Conservation (phyloP, 2,113 vertebrate genomes). For the Perca fluviatilis region DNA sequence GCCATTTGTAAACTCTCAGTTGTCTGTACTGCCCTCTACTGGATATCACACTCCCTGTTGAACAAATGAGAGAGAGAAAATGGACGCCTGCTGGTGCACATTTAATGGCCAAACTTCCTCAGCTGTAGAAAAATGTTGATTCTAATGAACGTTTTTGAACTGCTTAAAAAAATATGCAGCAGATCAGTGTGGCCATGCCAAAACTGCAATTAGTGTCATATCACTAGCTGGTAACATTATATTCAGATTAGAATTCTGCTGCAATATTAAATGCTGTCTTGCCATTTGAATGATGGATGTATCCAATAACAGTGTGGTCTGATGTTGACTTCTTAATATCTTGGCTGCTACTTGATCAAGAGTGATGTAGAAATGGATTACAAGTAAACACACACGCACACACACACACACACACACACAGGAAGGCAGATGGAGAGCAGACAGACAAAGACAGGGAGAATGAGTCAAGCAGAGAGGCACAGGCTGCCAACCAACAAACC, state of each 20-base stretch:
- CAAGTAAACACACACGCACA: conserved; percentile 34
- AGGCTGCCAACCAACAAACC: conserved; percentile 35
- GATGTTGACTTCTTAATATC: conserved; percentile 38
- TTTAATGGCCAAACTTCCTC: conserved; percentile 21
- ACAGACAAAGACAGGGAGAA: conserved; percentile 24
- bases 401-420: conserved; percentile 8
- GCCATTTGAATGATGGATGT: conserved; percentile 39
- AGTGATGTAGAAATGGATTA: conserved; percentile 36
- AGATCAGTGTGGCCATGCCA: background rate
- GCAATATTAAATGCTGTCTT: conserved; percentile 11
- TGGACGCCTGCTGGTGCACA: conserved; percentile 46
- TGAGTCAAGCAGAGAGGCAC: conserved; percentile 20
- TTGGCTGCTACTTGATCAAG: conserved; percentile 7
- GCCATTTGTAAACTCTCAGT: background rate
- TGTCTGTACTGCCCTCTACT: conserved; percentile 83
- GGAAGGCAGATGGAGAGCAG: conserved; percentile 41
- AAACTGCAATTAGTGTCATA: conserved; percentile 15
- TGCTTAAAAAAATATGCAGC: background rate
- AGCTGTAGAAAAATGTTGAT: background rate
- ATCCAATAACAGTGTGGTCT: background rate
- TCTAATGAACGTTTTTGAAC: conserved; percentile 3
- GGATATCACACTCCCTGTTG: conserved; percentile 37
- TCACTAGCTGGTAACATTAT: background rate
- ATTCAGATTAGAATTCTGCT: background rate
- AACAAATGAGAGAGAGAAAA: conserved; percentile 48